Conservation (phyloP, 2,888 invertebrate genomes). For the Drosophila limbata region DNA sequence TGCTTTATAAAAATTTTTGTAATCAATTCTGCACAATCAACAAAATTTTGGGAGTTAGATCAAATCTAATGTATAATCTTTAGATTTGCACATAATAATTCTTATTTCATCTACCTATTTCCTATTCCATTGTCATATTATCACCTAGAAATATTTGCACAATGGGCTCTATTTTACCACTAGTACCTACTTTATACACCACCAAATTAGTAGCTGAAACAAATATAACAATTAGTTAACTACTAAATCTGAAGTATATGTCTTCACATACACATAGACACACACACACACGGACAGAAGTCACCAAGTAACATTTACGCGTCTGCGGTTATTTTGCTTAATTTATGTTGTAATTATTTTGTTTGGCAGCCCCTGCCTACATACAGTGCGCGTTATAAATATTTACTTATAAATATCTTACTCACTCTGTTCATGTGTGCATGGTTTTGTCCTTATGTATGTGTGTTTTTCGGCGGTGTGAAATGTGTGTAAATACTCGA, state of each 20-base stretch:
- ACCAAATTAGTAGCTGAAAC: constrained; percentile 2
- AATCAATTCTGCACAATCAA: too few relatives aligned
- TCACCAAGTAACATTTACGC: constrained; percentile 68
- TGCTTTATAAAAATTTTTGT: neutral
- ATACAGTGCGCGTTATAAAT: constrained; percentile 56
- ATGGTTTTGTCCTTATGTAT: constrained; percentile 6
- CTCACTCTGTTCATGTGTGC: constrained; percentile 57
- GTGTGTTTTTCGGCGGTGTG: constrained; percentile 53
- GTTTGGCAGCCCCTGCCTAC: constrained; percentile 31
- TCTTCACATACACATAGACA: constrained; percentile 4
- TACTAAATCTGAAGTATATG: constrained; percentile 35
- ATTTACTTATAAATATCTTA: constrained; percentile 72
- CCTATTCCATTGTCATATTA: neutral
- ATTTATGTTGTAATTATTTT: constrained; percentile 76
- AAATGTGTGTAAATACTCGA: constrained; percentile 67
- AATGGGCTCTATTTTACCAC: neutral
- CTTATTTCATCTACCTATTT: too few relatives aligned
- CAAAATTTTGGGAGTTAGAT: too few relatives aligned
- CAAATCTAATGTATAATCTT: too few relatives aligned
- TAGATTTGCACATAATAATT: too few relatives aligned
- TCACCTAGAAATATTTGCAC: neutral
- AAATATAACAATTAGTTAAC: constrained; percentile 17
- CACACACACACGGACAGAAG: constrained; percentile 38
- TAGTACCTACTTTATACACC: neutral
- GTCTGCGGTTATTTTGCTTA: constrained; percentile 70